Evolutionary conservation across 2,888 invertebrate genomes (phyloP).

Genomic region (Zygothrica quintamaculata): DNA sequence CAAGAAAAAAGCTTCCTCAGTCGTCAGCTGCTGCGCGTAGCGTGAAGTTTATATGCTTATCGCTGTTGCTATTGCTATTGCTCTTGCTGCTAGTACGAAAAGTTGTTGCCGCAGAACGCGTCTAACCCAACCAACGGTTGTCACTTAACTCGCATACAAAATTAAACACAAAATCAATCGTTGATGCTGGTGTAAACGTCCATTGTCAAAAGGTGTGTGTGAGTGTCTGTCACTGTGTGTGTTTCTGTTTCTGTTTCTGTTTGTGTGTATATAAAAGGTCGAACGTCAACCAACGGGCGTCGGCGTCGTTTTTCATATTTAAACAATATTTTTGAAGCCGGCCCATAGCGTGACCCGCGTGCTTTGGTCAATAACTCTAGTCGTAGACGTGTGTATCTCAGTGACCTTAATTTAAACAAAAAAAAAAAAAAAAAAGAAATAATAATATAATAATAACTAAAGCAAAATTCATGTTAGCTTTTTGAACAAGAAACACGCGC

Average conservation of each 20-base stretch:
- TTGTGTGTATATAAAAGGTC: too few species aligned
- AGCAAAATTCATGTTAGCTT: constrained; percentile 24
- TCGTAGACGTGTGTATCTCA: constrained; percentile 26
- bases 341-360: constrained; percentile 23
- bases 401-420: constrained; percentile 61
- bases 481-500: constrained; percentile 44
- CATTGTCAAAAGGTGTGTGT: constrained; percentile 11
- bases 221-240: too few species aligned
- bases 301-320: constrained; percentile 8
- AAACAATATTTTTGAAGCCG: constrained; percentile 42
- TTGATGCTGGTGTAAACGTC: background rate
- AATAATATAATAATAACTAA: too few species aligned
- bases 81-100: background rate
- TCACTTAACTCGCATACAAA: constrained; percentile 16
- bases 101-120: constrained; percentile 54
- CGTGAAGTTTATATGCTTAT: constrained; percentile 80
- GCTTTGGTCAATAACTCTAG: constrained; percentile 9
- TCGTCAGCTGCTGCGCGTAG: constrained; percentile 84
- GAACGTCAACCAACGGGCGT: too few species aligned
- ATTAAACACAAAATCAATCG: constrained; percentile 1
- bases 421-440: too few species aligned
- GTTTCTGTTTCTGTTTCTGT: too few species aligned
- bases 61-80: constrained; percentile 16
- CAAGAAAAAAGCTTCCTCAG: constrained; percentile 82
- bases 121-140: constrained; percentile 28